These are phyloP conservation scores for Melanotus villosus DNA, from an alignment of 2,888 invertebrate genomes.

Conservation along the genomic window DNA sequence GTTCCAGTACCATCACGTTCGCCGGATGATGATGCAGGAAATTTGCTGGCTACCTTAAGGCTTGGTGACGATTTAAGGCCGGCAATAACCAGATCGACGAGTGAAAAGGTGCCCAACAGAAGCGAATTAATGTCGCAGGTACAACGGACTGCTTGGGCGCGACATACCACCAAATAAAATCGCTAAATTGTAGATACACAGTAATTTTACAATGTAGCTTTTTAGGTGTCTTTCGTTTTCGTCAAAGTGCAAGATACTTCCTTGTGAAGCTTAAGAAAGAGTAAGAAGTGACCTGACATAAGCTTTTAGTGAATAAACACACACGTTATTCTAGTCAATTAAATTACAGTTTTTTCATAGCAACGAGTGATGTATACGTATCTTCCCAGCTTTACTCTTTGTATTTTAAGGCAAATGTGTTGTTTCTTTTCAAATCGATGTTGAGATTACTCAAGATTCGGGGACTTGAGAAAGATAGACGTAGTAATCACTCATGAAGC, in stretches of 20 bases:
- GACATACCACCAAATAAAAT: constrained; percentile 88
- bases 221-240: constrained; percentile 40
- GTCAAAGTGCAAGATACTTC: constrained; percentile 29
- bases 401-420: constrained; percentile 1
- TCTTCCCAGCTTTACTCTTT: constrained; percentile 21
- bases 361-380: constrained; percentile 29
- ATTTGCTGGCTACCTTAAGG: constrained; percentile 69
- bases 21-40: constrained; percentile 60
- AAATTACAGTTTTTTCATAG: constrained; percentile 12
- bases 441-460: not conserved
- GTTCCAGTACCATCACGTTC: constrained; percentile 72
- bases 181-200: constrained; percentile 2
- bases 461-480: not conserved
- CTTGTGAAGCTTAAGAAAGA: constrained; percentile 6
- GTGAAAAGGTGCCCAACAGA: constrained; percentile 88
- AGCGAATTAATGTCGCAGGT: constrained; percentile 89
- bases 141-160: constrained; percentile 86
- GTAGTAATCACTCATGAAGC: not conserved
- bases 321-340: constrained; percentile 37
- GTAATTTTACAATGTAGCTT: constrained; percentile 31
- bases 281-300: not conserved
- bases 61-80: constrained; percentile 71
- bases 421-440: constrained; percentile 1
- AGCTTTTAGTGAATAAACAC: constrained; percentile 9
- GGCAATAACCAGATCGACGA: constrained; percentile 83